Percentiles rank a stretch among this genome's conserved stretches.
Evolutionary conservation across 2,888 invertebrate genomes (phyloP).

Genomic region (Synanthedon formicaeformis): DNA sequence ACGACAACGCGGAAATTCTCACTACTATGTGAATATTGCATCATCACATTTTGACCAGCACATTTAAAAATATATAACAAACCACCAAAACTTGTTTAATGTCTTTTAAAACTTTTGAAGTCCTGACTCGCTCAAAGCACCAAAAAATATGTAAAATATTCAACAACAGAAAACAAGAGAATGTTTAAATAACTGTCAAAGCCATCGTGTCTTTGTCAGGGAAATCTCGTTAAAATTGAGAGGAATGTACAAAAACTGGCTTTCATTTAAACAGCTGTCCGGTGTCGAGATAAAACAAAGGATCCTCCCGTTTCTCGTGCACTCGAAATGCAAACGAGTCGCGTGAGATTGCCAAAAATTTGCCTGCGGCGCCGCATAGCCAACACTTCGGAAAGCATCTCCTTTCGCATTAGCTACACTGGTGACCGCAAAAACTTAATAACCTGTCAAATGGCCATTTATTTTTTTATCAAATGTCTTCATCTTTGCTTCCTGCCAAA

Average conservation of each 20-base stretch:
- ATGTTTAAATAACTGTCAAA: conserved; percentile 53
- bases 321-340: conserved; percentile 51
- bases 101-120: background rate
- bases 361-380: conserved; percentile 8
- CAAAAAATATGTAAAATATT: conserved; percentile 24
- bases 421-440: conserved; percentile 5
- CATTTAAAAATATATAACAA: background rate
- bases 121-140: conserved; percentile 17
- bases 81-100: background rate
- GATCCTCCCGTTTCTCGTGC: conserved; percentile 26
- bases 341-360: conserved; percentile 36
- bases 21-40: conserved; percentile 17
- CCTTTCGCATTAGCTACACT: background rate
- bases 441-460: conserved; percentile 7
- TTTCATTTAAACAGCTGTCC: conserved; percentile 48
- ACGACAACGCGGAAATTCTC: conserved; percentile 19
- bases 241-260: conserved; percentile 47
- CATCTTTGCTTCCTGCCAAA: background rate
- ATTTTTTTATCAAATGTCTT: conserved; percentile 4
- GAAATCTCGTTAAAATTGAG: conserved; percentile 49
- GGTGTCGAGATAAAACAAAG: conserved; percentile 43
- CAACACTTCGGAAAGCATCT: conserved; percentile 1
- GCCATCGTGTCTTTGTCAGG: conserved; percentile 39
- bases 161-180: conserved; percentile 26
- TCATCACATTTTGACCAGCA: conserved; percentile 8